Evolutionary conservation across 1,140 invertebrate genomes (phyloP), one percentile per base, ranked within the genome.

Genomic region (Megathymus violae): DNA sequence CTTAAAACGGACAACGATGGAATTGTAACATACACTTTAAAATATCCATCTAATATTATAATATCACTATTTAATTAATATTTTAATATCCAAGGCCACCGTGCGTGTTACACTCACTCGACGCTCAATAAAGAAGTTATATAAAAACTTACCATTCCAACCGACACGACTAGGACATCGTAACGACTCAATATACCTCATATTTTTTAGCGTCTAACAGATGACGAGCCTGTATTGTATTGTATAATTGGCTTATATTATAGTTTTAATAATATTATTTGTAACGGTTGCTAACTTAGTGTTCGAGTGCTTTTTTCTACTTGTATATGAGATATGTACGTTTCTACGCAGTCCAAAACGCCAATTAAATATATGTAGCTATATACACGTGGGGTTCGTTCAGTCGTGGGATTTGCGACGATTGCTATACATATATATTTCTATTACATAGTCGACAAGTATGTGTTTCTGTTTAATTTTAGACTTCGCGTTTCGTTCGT

Each of bases 191-290:
- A 82, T 75, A 77, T 87, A 89, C 84, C 86, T 89, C 86, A 89
- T 87, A 85, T 89, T 89, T 76, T 74, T 80, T 87, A 87, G 84
- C 71, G 64, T 64, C 64, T 54, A 64, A 72, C 61, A 58, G n/a
- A n/a, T n/a, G 58, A 69, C 65, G 38, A 67, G 67, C 76, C 78
- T 76, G 54, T 76, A 65, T n/a, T n/a, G n/a, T n/a, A n/a, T n/a
- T 71, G 62, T 79, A 69, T 62, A 54, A 74, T 78, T 75, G 76
- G 77, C 76, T 78, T 71, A 56, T 67, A 68, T 51, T 71, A 63
- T 69, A 67, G 60, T 68, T 71, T 77, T 58, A 40, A 47, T 64
- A 22, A 31, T 69, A 66, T 59, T 59, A 40, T 60, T 60, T 60
- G 7, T 44, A 44, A 56, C 9, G 31, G 54, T 67, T 64, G 70